Conservation (phyloP, 2,888 invertebrate genomes). For the Andrena bucephala region DNA sequence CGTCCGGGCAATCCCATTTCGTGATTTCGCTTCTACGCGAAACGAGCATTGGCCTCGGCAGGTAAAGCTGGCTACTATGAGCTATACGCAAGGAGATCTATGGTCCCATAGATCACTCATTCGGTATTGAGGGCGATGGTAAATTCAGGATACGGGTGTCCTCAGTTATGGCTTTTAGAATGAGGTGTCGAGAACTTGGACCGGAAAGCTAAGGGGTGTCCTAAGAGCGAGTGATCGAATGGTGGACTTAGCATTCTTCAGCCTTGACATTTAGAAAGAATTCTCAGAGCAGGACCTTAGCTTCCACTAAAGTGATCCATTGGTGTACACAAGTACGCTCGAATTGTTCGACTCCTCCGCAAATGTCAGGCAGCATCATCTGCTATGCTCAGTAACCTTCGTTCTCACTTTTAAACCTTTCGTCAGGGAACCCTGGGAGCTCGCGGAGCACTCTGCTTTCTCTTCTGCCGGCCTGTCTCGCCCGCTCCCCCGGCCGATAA, state of each 20-base stretch:
- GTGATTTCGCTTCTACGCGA: slow-evolving; percentile 1
- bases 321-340: too few species aligned
- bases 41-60: background rate
- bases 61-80: background rate
- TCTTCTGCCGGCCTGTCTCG: background rate
- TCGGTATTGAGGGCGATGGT: background rate
- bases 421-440: background rate
- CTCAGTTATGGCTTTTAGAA: background rate
- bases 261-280: too few species aligned
- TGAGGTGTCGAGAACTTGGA: background rate
- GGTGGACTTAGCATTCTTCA: too few species aligned
- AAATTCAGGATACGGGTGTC: background rate
- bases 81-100: background rate
- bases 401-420: background rate
- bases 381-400: background rate
- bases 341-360: too few species aligned
- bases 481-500: background rate
- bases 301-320: too few species aligned
- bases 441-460: background rate
- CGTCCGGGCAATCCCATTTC: slow-evolving; percentile 23
- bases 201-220: background rate
- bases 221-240: too few species aligned
- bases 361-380: too few species aligned
- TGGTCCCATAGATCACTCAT: background rate
- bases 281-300: too few species aligned